Conservation (phyloP, 2,888 invertebrate species). For the Bellardia bayeri region DNA sequence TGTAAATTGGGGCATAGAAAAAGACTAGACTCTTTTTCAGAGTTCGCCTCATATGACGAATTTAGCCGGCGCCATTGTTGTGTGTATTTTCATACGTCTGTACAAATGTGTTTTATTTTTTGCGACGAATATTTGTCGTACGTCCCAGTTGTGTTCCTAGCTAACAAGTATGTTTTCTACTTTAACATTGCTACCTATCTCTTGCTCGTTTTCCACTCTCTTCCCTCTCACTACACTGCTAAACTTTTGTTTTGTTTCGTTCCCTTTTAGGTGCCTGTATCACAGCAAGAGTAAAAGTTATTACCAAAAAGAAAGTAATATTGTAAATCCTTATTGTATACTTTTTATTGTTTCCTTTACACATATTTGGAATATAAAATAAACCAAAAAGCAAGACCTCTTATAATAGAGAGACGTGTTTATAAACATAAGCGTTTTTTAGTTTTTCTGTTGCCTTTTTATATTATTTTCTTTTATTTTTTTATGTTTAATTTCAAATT, state of each 20-base stretch:
- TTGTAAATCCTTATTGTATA: constrained; percentile 16
- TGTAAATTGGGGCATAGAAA: too few relatives aligned
- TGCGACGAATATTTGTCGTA: too few relatives aligned
- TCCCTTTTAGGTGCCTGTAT: constrained; percentile 11
- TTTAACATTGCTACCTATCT: not conserved
- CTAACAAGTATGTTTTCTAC: constrained; percentile 1
- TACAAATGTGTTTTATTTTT: too few relatives aligned
- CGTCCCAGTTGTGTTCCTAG: too few relatives aligned
- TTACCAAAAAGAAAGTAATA: constrained; percentile 30
- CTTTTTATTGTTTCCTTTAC: constrained; percentile 7
- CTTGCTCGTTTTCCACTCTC: not conserved
- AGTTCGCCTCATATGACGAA: too few relatives aligned
- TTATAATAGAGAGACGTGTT: constrained; percentile 4
- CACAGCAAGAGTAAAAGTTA: not conserved
- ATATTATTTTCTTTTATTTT: not conserved
- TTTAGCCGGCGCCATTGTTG: too few relatives aligned
- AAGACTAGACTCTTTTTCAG: too few relatives aligned
- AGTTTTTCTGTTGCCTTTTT: not conserved
- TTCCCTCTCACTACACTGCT: not conserved
- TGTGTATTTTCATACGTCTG: too few relatives aligned
- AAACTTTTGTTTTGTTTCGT: not conserved
- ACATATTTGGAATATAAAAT: not conserved
- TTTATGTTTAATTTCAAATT: not conserved
- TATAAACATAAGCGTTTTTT: constrained; percentile 23
- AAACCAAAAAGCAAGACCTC: not conserved